Conservation (phyloP, 2,888 invertebrate genomes). For the Synanthedon formicaeformis region DNA sequence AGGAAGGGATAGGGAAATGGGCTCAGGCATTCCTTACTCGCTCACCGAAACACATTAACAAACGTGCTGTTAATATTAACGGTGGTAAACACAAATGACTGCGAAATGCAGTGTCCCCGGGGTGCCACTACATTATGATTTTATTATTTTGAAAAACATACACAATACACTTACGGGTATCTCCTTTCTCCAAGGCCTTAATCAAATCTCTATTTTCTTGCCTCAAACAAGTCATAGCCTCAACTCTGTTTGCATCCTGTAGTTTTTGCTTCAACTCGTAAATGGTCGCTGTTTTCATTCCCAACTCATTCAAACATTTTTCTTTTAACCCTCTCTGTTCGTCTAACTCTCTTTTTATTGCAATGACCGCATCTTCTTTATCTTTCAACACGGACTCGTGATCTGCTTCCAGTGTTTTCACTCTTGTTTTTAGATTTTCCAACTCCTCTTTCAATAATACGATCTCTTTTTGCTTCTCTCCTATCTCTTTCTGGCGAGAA, state of each 20-base stretch:
- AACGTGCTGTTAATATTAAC: too few species aligned
- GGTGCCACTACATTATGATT: too few species aligned
- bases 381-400: constrained; percentile 15
- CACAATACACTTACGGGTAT: constrained; percentile 31
- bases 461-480: constrained; percentile 19
- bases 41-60: too few species aligned
- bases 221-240: constrained; percentile 12
- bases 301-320: constrained; percentile 20
- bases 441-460: constrained; percentile 13
- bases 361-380: constrained; percentile 23
- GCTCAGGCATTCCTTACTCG: too few species aligned
- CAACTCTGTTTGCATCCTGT: constrained; percentile 8
- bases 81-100: too few species aligned
- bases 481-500: constrained; percentile 28
- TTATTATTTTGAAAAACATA: too few species aligned
- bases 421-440: constrained; percentile 14
- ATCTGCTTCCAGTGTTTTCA: not conserved
- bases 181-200: constrained; percentile 32
- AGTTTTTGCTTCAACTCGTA: constrained; percentile 19
- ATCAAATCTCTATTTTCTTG: constrained; percentile 41
- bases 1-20: too few species aligned
- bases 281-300: constrained; percentile 15
- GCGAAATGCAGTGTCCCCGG: too few species aligned
- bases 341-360: constrained; percentile 26
- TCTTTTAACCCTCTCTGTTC: constrained; percentile 26